phyloP scores from a whole-genome alignment of 2,888 invertebrate genomes.

The Callinectes sapidus region DNA sequence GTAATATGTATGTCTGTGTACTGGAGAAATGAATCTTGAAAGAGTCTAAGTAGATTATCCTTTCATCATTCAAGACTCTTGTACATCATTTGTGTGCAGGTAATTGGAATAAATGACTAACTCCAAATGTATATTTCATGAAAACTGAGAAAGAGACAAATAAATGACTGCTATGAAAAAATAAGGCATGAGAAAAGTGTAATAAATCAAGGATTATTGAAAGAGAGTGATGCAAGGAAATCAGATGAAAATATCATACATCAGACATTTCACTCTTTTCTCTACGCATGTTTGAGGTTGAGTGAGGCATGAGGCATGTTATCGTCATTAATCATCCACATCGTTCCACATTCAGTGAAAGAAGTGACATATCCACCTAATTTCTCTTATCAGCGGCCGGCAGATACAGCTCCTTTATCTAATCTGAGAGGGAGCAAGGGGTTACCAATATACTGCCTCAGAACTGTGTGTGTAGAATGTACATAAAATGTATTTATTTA shows the following conservation, averaged over 20 bases:
- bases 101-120: neutral
- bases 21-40: too few species aligned
- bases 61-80: too few species aligned
- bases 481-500: neutral
- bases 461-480: neutral
- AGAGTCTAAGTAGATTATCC: too few species aligned
- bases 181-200: neutral
- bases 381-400: neutral
- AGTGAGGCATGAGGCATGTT: neutral
- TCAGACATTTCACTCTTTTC: too few species aligned
- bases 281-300: neutral
- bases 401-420: slow-evolving; percentile 19
- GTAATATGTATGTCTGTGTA: neutral
- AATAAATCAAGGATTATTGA: neutral
- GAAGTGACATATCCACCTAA: neutral
- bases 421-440: neutral
- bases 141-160: neutral
- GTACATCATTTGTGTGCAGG: too few species aligned
- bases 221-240: neutral
- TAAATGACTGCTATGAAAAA: neutral
- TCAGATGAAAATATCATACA: neutral
- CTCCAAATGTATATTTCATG: neutral
- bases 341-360: neutral
- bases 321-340: neutral
- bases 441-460: neutral